A percentile compares a stretch with the other conserved stretches of the same genome.
Evolutionary conservation across 2,888 invertebrate species (phyloP).

Genomic region (Teleiodes luculella): DNA sequence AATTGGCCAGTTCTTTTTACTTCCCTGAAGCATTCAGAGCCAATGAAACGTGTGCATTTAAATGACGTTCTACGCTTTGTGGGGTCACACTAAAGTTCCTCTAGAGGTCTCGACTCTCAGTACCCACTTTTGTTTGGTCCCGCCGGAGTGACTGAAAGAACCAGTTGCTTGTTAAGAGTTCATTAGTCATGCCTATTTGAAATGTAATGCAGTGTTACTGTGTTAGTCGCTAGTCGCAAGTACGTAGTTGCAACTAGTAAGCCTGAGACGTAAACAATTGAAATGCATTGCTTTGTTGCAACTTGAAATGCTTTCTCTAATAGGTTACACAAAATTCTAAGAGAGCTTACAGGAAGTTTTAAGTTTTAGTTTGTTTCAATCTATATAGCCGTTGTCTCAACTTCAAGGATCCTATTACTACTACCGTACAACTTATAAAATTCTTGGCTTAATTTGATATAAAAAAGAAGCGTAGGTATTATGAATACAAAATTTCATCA

Average conservation of each 20-base stretch:
- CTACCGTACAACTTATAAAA: too few relatives aligned
- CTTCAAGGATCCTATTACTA: too few relatives aligned
- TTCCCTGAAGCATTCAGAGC: constrained; percentile 77
- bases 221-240: constrained; percentile 14
- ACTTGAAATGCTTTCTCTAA: constrained; percentile 4
- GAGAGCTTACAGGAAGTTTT: background rate
- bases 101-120: constrained; percentile 10
- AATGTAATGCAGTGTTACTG: constrained; percentile 39
- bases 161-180: constrained; percentile 62
- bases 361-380: background rate
- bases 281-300: constrained; percentile 11
- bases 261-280: background rate
- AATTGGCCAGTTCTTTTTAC: constrained; percentile 78
- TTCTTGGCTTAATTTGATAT: too few relatives aligned
- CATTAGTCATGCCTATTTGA: constrained; percentile 71
- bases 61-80: constrained; percentile 77
- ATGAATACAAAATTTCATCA: too few relatives aligned
- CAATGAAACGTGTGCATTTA: constrained; percentile 80
- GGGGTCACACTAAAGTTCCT: constrained; percentile 68
- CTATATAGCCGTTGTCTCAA: too few relatives aligned
- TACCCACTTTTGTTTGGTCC: constrained; percentile 63
- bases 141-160: constrained; percentile 57
- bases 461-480: too few relatives aligned
- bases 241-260: constrained; percentile 13
- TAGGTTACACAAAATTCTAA: background rate